Evolutionary conservation across 2,113 vertebrate genomes (phyloP).

Genomic region (Pluvialis apricaria): DNA sequence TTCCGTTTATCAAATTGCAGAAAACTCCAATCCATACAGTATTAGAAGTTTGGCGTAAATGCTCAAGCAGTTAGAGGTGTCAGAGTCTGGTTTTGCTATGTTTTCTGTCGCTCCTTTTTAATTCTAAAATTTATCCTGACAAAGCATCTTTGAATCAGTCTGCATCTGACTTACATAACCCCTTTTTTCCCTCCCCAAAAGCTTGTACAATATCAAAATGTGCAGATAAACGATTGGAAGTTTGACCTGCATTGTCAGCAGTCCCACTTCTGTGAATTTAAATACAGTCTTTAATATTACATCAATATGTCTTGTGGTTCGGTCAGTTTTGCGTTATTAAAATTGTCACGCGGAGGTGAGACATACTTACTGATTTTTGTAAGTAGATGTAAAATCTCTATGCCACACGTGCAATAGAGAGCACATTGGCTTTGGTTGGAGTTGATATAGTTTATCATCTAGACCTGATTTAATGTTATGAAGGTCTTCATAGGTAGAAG

Average conservation of each 20-base stretch:
- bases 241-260: not conserved
- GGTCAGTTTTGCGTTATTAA: not conserved
- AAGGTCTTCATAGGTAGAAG: not conserved
- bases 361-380: not conserved
- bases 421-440: not conserved
- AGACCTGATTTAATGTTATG: not conserved
- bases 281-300: not conserved
- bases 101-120: not conserved
- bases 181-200: not conserved
- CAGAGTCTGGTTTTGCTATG: not conserved
- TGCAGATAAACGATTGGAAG: fast-evolving
- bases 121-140: not conserved
- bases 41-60: not conserved
- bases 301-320: not conserved
- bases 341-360: not conserved
- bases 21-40: not conserved
- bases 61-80: not conserved
- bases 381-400: not conserved
- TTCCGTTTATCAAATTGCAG: not conserved
- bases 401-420: not conserved
- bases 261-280: not conserved
- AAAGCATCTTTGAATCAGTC: not conserved
- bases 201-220: not conserved
- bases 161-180: not conserved
- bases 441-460: not conserved